Percentiles rank a stretch among this genome's conserved stretches.
These are phyloP conservation scores for Nycticryphes semicollaris DNA, from an alignment of 2,113 vertebrate species.

Conservation along the genomic window DNA sequence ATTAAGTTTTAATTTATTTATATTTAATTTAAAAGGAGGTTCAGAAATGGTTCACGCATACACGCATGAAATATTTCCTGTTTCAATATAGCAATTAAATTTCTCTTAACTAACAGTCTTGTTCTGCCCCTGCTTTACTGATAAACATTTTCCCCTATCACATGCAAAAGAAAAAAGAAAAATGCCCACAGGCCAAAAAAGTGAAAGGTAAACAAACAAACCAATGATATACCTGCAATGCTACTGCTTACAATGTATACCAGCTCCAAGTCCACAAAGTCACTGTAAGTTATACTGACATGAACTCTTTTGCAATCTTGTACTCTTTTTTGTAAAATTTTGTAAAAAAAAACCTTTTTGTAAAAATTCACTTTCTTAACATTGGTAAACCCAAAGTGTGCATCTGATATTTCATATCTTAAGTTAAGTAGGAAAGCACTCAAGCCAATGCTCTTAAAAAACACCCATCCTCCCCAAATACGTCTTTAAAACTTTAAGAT, in stretches of 20 bases:
- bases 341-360: not conserved
- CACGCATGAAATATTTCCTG: not conserved
- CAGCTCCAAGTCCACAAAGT: not conserved
- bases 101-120: not conserved
- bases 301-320: not conserved
- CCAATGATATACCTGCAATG: not conserved
- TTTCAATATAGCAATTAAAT: not conserved
- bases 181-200: not conserved
- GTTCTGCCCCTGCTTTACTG: not conserved
- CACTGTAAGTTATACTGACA: not conserved
- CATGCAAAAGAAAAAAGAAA: not conserved
- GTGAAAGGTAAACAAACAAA: not conserved
- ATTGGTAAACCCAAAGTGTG: not conserved
- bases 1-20: not conserved
- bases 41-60: not conserved
- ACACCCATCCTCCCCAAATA: rapidly evolving
- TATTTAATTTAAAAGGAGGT: not conserved
- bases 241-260: not conserved
- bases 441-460: not conserved
- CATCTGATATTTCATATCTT: not conserved
- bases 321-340: too few relatives aligned
- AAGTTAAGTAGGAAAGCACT: not conserved
- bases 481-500: not conserved
- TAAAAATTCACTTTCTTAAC: not conserved
- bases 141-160: not conserved